Conservation (phyloP, 2,797 vertebrate genomes). For the Heterohyrax brucei region DNA sequence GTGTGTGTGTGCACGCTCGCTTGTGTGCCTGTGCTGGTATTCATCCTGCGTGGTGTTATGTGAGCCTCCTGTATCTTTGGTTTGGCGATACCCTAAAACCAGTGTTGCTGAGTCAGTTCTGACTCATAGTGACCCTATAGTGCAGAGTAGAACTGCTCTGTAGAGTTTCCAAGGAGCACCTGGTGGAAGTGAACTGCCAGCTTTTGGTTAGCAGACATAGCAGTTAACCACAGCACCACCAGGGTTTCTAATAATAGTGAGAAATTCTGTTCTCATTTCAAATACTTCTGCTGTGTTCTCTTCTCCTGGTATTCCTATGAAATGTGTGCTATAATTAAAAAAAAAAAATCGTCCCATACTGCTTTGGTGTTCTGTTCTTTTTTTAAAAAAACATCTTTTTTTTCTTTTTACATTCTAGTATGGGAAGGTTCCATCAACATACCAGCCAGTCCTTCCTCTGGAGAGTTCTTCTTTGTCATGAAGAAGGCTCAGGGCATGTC, state of each 20-base stretch:
- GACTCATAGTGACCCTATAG: no score
- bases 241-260: no score
- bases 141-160: no score
- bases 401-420: not conserved
- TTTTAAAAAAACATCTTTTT: no score
- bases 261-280: not conserved
- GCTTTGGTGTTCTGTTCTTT: not conserved
- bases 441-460: not conserved
- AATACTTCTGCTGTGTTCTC: not conserved
- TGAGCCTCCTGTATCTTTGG: not conserved
- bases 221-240: no score
- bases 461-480: no score
- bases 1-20: not conserved
- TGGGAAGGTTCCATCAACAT: not conserved
- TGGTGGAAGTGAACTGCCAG: no score
- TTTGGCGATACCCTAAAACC: not conserved
- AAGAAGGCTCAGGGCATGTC: not conserved
- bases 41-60: not conserved
- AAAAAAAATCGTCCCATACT: not conserved
- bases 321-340: fast-evolving
- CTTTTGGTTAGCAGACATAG: no score
- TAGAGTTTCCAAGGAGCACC: no score
- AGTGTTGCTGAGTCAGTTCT: no score
- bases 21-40: not conserved
- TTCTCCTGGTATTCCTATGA: not conserved